These are phyloP conservation scores for Drosophila mauritiana DNA, from an alignment of 1,140 invertebrate genomes.

Conservation along the genomic window DNA sequence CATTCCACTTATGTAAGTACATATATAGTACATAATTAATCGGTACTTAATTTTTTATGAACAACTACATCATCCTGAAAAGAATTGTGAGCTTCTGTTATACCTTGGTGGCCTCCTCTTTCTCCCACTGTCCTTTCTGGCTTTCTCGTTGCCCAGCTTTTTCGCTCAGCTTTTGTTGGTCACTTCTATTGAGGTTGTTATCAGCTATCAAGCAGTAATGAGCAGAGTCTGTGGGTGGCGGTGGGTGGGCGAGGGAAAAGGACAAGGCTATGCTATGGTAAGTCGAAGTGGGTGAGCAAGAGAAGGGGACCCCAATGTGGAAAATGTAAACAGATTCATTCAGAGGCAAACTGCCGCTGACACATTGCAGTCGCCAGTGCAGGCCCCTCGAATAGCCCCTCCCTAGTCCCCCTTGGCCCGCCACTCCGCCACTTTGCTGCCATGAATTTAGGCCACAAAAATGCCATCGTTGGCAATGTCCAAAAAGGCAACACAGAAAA, in stretches of 20 bases:
- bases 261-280: background rate
- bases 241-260: background rate
- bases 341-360: slow-evolving; percentile 72
- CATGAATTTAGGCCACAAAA: slow-evolving; percentile 78
- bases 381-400: background rate
- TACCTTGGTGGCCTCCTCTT: background rate
- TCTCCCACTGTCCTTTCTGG: slow-evolving; percentile 9
- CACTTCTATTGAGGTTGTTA: slow-evolving; percentile 33
- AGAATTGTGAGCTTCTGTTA: background rate
- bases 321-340: slow-evolving; percentile 80
- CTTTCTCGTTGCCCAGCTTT: slow-evolving; percentile 19
- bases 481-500: slow-evolving; percentile 64
- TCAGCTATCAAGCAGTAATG: slow-evolving; percentile 49
- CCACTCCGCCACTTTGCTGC: slow-evolving; percentile 17
- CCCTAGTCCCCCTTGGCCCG: background rate
- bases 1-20: too few species aligned
- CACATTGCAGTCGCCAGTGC: slow-evolving; percentile 64
- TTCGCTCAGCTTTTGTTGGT: slow-evolving; percentile 33
- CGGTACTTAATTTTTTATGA: background rate
- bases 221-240: slow-evolving; percentile 19
- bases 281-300: background rate
- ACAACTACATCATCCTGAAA: background rate
- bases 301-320: slow-evolving; percentile 55
- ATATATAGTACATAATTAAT: too few species aligned
- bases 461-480: slow-evolving; percentile 77